Percentiles rank a stretch among this genome's conserved stretches.
These are phyloP conservation scores for Psittacula echo DNA, from an alignment of 2,797 vertebrate genomes.

Conservation along the genomic window DNA sequence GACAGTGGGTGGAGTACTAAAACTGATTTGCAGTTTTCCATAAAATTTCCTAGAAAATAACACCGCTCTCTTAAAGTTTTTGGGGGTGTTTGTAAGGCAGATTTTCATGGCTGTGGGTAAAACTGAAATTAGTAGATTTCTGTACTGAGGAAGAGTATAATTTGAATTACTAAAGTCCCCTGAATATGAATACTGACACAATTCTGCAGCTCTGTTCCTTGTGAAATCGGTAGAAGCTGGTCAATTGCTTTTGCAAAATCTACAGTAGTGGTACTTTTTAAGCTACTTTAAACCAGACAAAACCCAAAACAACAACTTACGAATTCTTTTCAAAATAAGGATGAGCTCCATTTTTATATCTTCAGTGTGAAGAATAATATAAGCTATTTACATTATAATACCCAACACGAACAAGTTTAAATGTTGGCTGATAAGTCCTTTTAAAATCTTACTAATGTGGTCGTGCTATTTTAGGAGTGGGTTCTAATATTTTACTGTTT, in stretches of 20 bases:
- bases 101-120: background rate
- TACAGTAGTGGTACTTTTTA: background rate
- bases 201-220: background rate
- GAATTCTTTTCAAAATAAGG: background rate
- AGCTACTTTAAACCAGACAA: background rate
- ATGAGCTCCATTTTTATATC: background rate
- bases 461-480: background rate
- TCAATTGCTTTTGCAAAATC: background rate
- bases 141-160: background rate
- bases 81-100: background rate
- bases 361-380: background rate
- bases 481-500: background rate
- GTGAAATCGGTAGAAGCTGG: background rate
- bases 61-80: background rate
- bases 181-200: background rate
- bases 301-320: background rate
- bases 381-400: background rate
- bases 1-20: background rate
- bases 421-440: background rate
- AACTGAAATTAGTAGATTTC: background rate
- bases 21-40: background rate
- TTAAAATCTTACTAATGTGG: background rate
- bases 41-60: constrained; percentile 18
- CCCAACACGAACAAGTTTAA: background rate
- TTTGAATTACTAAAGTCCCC: background rate